Evolutionary conservation across 1,140 invertebrate genomes (phyloP).

Genomic region (Drosophila albomicans): DNA sequence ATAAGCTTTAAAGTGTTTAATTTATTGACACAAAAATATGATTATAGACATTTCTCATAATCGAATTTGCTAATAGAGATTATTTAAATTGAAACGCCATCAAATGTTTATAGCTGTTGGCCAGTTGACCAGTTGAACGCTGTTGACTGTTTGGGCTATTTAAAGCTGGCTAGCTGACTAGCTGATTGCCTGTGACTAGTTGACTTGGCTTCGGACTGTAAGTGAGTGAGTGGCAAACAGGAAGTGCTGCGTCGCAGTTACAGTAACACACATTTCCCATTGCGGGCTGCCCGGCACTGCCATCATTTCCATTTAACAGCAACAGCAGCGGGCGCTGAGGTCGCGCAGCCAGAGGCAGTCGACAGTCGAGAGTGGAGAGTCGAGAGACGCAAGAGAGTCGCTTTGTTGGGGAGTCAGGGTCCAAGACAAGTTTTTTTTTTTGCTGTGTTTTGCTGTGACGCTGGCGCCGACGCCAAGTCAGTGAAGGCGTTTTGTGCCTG

Average conservation of each 20-base stretch:
- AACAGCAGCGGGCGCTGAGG: constrained; percentile 50
- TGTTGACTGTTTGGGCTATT: constrained; percentile 1
- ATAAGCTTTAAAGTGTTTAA: not conserved
- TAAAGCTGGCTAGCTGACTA: not conserved
- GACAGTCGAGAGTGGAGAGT: not conserved
- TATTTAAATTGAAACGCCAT: not conserved
- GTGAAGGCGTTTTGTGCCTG: constrained; percentile 22
- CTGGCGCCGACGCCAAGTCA: constrained; percentile 2
- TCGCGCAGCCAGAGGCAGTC: constrained; percentile 25
- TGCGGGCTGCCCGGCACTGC: constrained; percentile 47
- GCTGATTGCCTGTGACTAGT: not conserved
- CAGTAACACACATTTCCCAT: constrained; percentile 82
- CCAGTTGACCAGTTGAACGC: constrained; percentile 1
- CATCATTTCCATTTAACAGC: constrained; percentile 70
- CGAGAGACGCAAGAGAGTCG: no score
- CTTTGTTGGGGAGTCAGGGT: constrained; percentile 43
- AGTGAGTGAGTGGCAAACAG: constrained; percentile 48
- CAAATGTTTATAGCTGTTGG: not conserved
- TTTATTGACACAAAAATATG: not conserved
- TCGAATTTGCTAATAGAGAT: constrained; percentile 1
- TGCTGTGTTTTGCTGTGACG: constrained; percentile 18
- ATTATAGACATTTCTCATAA: not conserved
- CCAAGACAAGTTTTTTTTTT: constrained; percentile 66
- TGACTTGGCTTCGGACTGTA: no score
- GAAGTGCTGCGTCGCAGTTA: constrained; percentile 72